Evolutionary conservation across 2,888 invertebrate genomes (phyloP).

Genomic region (Patella caerulea): DNA sequence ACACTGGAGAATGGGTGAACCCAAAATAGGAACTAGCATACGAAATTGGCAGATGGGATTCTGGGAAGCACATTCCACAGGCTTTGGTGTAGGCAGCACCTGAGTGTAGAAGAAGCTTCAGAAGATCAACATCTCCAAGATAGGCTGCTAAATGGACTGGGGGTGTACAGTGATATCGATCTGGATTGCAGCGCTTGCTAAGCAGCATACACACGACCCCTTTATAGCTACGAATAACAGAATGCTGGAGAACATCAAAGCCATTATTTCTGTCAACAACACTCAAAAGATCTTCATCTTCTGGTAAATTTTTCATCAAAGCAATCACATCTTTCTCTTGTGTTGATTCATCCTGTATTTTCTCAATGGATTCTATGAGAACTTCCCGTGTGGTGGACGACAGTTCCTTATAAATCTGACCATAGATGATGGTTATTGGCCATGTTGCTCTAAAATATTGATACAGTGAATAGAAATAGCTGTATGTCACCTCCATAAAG

Average conservation of each 20-base stretch:
- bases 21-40: slow-evolving; percentile 51
- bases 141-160: slow-evolving; percentile 83
- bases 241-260: slow-evolving; percentile 82
- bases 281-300: slow-evolving; percentile 51
- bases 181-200: slow-evolving; percentile 77
- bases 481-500: slow-evolving; percentile 41
- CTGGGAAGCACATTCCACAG: slow-evolving; percentile 82
- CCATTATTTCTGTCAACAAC: slow-evolving; percentile 76
- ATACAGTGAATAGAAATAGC: slow-evolving; percentile 45
- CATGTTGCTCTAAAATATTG: slow-evolving; percentile 49
- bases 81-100: slow-evolving; percentile 82
- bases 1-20: slow-evolving; percentile 61
- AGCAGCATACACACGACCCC: slow-evolving; percentile 75
- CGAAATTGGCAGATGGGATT: slow-evolving; percentile 75
- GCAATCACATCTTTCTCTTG: slow-evolving; percentile 28
- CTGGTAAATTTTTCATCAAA: slow-evolving; percentile 43
- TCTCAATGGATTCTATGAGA: slow-evolving; percentile 39
- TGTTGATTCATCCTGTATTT: slow-evolving; percentile 26
- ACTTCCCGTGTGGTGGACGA: slow-evolving; percentile 39
- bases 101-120: slow-evolving; percentile 79
- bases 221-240: slow-evolving; percentile 80
- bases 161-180: slow-evolving; percentile 81
- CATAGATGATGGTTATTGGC: slow-evolving; percentile 49
- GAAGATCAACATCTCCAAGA: slow-evolving; percentile 80
- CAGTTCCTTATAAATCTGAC: slow-evolving; percentile 35